Conservation (phyloP, 30 jellyfish, hydroid and myxozoan genomes). For the Aurelia sp. region DNA sequence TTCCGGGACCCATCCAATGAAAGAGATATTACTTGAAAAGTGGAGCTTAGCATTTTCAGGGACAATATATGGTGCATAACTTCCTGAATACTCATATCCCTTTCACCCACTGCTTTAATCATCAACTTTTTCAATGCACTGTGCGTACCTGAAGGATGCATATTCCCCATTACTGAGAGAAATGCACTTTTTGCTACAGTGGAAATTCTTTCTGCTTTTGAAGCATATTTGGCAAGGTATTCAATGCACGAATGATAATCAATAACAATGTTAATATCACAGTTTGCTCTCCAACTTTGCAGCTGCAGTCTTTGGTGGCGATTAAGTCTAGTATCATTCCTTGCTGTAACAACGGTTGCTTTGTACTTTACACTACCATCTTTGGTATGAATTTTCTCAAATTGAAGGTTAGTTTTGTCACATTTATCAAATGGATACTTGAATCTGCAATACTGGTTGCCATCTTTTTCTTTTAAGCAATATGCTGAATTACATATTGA, state of each 20-base stretch:
- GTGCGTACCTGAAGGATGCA: background rate
- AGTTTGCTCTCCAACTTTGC: slow-evolving; percentile 58
- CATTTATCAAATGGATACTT: slow-evolving; percentile 23
- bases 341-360: slow-evolving; percentile 25
- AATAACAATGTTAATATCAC: slow-evolving; percentile 35
- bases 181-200: slow-evolving; percentile 27
- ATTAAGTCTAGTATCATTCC: slow-evolving; percentile 42
- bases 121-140: background rate
- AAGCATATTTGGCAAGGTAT: slow-evolving; percentile 54
- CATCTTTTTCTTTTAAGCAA: background rate
- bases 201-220: slow-evolving; percentile 26
- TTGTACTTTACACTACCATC: slow-evolving; percentile 6
- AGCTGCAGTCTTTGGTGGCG: slow-evolving; percentile 24
- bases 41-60: slow-evolving; percentile 20
- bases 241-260: slow-evolving; percentile 48
- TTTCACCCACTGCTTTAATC: slow-evolving; percentile 19
- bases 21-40: slow-evolving; percentile 4
- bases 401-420: background rate
- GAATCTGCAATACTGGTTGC: slow-evolving; percentile 11
- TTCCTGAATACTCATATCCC: slow-evolving; percentile 24
- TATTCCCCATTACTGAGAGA: background rate
- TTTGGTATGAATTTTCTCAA: slow-evolving; percentile 31
- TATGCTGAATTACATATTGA: slow-evolving; percentile 19
- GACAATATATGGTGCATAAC: slow-evolving; percentile 42
- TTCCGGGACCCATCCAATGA: background rate